Conservation (phyloP, 2,888 invertebrate species). For the Tyria jacobaeae region DNA sequence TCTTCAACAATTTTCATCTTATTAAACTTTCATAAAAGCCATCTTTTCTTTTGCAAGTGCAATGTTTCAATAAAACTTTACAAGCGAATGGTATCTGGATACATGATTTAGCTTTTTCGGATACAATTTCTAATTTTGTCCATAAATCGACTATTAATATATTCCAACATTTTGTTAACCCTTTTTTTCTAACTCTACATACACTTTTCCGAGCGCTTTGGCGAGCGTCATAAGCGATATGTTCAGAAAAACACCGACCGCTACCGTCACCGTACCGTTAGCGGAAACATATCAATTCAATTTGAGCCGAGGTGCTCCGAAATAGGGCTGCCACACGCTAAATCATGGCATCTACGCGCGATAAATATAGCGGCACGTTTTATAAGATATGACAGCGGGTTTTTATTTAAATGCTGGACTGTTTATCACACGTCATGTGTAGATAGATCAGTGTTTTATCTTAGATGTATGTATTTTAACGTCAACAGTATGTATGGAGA, state of each 20-base stretch:
- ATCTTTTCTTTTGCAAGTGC: no score
- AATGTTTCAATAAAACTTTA: no score
- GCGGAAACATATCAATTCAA: constrained; percentile 86
- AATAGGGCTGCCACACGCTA: constrained; percentile 76
- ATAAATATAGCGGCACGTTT: constrained; percentile 83
- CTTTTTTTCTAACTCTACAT: constrained; percentile 60
- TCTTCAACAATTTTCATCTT: no score
- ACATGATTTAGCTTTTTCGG: no score
- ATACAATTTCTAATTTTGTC: no score
- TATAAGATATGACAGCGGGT: constrained; percentile 75
- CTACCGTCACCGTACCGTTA: constrained; percentile 59
- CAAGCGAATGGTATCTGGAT: no score
- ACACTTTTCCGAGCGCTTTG: constrained; percentile 75
- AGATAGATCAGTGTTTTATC: not conserved
- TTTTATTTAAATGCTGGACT: constrained; percentile 36
- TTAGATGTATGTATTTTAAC: not conserved
- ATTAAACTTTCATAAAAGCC: no score
- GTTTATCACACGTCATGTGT: constrained; percentile 8
- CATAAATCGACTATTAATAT: no score
- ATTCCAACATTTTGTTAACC: not conserved
- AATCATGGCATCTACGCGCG: constrained; percentile 74
- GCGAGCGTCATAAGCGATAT: constrained; percentile 80
- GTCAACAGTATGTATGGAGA: not conserved
- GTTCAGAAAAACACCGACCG: constrained; percentile 78
- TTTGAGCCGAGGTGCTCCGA: constrained; percentile 75